Conservation (phyloP, 2,113 vertebrate species). For the Aythya baeri region DNA sequence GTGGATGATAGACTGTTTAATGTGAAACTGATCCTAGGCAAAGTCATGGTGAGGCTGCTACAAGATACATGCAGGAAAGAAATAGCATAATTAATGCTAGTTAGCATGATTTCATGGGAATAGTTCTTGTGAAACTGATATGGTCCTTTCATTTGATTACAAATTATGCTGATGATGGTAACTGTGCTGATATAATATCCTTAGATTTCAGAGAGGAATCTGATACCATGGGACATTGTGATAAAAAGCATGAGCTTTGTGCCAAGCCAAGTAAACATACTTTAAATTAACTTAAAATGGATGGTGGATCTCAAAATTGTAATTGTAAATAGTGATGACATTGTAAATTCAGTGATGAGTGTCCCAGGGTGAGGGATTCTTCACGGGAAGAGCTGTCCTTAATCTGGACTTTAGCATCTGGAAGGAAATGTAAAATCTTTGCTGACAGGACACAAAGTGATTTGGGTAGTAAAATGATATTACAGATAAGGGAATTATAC, state of each 20-base stretch:
- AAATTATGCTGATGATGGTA: slow-evolving; percentile 57
- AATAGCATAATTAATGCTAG: slow-evolving; percentile 55
- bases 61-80: slow-evolving; percentile 44
- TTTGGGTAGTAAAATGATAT: not conserved
- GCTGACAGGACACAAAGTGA: not conserved
- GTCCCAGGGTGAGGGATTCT: not conserved
- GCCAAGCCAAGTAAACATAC: not conserved
- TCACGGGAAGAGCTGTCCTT: not conserved
- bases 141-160: slow-evolving; percentile 59
- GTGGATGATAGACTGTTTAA: slow-evolving; percentile 15
- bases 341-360: not conserved
- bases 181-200: slow-evolving; percentile 39
- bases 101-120: slow-evolving; percentile 63
- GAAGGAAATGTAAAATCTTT: slow-evolving; percentile 19
- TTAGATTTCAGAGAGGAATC: slow-evolving; percentile 41
- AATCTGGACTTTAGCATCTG: not conserved
- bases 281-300: slow-evolving; percentile 12
- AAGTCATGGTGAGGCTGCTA: slow-evolving; percentile 47
- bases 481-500: not conserved
- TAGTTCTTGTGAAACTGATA: slow-evolving; percentile 38
- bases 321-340: not conserved
- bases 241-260: not conserved
- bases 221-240: not conserved
- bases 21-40: slow-evolving; percentile 17
- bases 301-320: not conserved